Base-by-base conservation (phyloP, 2,888 invertebrate species). In the Mycalesis mineus region DNA sequence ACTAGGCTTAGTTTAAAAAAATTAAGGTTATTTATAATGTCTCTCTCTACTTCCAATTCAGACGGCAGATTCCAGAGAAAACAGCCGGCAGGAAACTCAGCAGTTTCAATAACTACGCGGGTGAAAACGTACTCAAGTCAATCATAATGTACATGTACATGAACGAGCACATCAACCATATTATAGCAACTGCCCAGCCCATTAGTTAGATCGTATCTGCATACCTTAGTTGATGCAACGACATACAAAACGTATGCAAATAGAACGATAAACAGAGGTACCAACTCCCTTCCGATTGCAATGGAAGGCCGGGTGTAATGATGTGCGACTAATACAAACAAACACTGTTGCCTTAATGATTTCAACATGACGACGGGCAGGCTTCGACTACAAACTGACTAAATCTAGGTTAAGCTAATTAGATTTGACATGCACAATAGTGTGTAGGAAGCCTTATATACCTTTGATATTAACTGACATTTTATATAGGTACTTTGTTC, bases 281-380 rank as follows among this genome's bases (percentile, higher is more conserved):
- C 31, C 31, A 11, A 47, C 31, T 31, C 14, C 40, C 39, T 50
- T 40, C 50, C 50, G 50, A 2, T 29, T 11, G 6, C 39, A 9
- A 37, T 39, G 14, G 22, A 50, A 39, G 50, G 40, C 50, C 29
- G 50, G 50, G 14, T 29, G n/a, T 28, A 39, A 40, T 40, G 17
- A 50, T 40, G 50, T 28, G 50, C 28, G 8, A 40, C 50, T 50
- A 50, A 40, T 40, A 29, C 28, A 50, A 50, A 50, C 50, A 50
- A 37, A 50, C 50, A 50, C 7, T 7, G 50, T 39, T 28, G 29
- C 50, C 50, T 50, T 50, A 50, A 50, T 40, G 40, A 50, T 40
- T 50, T 9, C 29, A 40, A 28, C 39, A 39, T 39, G 13, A n/a
- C 13, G 49, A 22, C 49, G 17, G 36, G 31, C 33, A 42, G 41